phyloP scores from a whole-genome alignment of 1,140 invertebrate species.

The Magallana angulata region DNA sequence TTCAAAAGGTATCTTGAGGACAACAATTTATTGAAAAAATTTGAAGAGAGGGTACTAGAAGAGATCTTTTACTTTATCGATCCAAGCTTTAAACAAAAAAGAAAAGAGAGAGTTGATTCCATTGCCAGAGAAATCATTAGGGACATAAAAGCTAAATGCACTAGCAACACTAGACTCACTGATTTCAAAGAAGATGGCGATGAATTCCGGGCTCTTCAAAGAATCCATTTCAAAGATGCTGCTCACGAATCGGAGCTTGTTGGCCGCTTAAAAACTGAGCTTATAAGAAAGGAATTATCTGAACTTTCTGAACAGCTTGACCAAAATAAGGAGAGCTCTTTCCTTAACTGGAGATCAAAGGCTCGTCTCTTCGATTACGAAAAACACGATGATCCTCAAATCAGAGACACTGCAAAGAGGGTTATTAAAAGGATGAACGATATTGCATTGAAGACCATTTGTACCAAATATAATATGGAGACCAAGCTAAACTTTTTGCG shows the following conservation, averaged over 20 bases:
- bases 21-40: background rate
- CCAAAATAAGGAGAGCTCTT: background rate
- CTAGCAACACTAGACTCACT: background rate
- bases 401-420: background rate
- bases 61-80: slow-evolving; percentile 25
- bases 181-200: background rate
- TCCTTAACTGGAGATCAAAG: background rate
- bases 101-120: background rate
- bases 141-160: background rate
- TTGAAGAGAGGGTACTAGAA: slow-evolving; percentile 37
- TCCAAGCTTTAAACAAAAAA: background rate
- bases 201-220: background rate
- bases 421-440: slow-evolving; percentile 19
- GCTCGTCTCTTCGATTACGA: background rate
- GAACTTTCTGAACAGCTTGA: slow-evolving; percentile 17
- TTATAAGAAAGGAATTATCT: background rate
- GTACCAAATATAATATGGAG: slow-evolving; percentile 14
- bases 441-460: slow-evolving; percentile 24
- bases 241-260: background rate
- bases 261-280: slow-evolving; percentile 29
- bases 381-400: background rate
- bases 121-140: background rate
- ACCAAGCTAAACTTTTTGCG: background rate
- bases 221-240: background rate
- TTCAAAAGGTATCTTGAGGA: background rate